Evolutionary conservation across 2,888 invertebrate genomes (phyloP), one percentile per base, ranked within the genome.

Genomic region (Alentia gelatinosa): DNA sequence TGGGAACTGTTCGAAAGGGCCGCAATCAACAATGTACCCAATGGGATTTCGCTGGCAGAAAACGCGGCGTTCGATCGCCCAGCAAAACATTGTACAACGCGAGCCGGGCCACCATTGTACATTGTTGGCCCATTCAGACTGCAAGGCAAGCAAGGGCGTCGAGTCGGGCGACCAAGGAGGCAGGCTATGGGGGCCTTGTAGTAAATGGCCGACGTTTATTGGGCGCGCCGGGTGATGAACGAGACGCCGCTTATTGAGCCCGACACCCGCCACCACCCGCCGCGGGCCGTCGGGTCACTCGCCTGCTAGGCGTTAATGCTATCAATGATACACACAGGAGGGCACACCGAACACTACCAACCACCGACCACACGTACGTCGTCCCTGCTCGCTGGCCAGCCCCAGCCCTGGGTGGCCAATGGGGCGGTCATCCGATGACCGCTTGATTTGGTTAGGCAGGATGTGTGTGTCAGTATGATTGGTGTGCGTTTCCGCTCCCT

Each of bases 381-480:
- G 47, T 19, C 9, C 9, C 79, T 79, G 79, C 79, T 37, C 79
- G 26, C n/a, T 35, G 68, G 30, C 26, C 79, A 19, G 79, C 35
- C 79, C 79, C 39, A 23, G 35, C n/a, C 79, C 79, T 9, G 79
- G 47, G 86, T 86, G 47, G 47, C 86, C 86, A 86, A 86, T 86
- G 50, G 50, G 47, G n/a, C 86, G 47, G 33, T 50, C 86, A 86
- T 50, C 47, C 50, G 86, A 86, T 50, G 50, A 47, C 35, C 86
- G 50, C 86, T 50, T 86, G 86, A 86, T 86, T 86, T 86, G 86
- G 86, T 86, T 47, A 33, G 50, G 86, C 86, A 42, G 86, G 86
- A 86, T 47, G 86, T 86, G 86, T 86, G 86, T 86, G 86, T 86
- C 86, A 86, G 86, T 50, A 86, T 86, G 86, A 86, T 86, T 86